Base-by-base conservation (phyloP, 30 jellyfish, hydroid and myxozoan species). In the Mastigias papua region DNA sequence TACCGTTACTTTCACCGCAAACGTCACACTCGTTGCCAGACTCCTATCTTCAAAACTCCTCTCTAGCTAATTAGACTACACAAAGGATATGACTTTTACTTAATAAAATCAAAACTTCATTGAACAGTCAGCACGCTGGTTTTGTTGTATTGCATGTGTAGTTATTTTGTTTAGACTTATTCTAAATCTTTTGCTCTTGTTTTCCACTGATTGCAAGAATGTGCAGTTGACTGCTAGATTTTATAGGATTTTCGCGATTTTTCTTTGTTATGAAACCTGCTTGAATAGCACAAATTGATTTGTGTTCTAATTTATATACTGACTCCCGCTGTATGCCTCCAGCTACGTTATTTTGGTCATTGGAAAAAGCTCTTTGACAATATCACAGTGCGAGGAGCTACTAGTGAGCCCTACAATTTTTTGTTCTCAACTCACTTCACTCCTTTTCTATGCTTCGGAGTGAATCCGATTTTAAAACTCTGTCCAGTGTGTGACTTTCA, bases 151-250 rank as follows among this genome's bases (percentile, higher is more conserved):
- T 20, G 58, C 80, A 20, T 34, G 79, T 69, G 73, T 29, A 9
- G 81, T 62, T 80, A 23, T 65, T 80, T 21, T 65, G 74, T 48
- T 75, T 50, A 62, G 50, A 69, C 2, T 69, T 32, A 37, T 30
- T 69, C 32, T 27, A 25, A 6, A 54, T 7, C 74, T 7, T 20
- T 15, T 26, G 35, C 74, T 63, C 42, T 63, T 63, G 74, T 63
- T 63, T 63, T 63, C 74, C 23, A 63, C 23, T 63, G 34, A 75
- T 13, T 26, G 3, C 34, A 75, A 75, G 86, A 75, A 50, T 75
- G 73, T 74, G 25, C 86, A 75, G 86, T 75, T 51, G 71, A 51
- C 86, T 48, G 74, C 74, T 63, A 27, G 35, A 63, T 63, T 63
- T 9, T 37, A 25, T 13, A 19, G 23, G 23, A 13, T 63, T 22